phyloP scores from a whole-genome alignment of 2,797 vertebrate genomes.

The Anisognathus igniventris region DNA sequence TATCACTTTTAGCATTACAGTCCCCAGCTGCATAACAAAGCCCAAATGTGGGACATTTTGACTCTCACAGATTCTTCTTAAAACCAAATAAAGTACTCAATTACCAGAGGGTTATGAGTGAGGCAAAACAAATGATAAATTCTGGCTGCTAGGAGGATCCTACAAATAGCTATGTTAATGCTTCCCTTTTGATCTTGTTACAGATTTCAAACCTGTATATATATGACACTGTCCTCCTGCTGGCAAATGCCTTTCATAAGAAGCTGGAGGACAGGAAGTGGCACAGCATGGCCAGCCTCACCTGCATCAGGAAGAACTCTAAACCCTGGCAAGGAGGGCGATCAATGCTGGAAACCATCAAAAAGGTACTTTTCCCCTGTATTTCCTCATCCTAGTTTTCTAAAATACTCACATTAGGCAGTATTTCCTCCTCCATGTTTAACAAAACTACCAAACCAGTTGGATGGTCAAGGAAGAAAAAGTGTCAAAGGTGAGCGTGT shows the following conservation, averaged over 20 bases:
- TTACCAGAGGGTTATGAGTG: background rate
- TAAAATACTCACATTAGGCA: background rate
- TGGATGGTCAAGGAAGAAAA: background rate
- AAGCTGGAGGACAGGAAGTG: constrained; percentile 98
- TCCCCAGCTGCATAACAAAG: background rate
- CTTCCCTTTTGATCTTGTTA: constrained; percentile 38
- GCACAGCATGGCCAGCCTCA: constrained; percentile 99
- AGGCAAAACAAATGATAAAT: background rate
- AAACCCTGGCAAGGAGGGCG: constrained; percentile 99
- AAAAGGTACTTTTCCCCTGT: constrained; percentile 82
- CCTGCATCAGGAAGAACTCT: constrained; percentile 95
- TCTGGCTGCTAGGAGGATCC: background rate
- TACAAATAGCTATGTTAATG: background rate
- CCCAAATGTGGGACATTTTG: background rate
- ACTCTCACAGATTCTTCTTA: background rate
- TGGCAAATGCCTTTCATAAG: constrained; percentile 96
- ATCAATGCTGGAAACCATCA: constrained; percentile 96
- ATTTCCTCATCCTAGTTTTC: background rate
- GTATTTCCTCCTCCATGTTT: too few species aligned
- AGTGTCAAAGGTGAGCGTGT: background rate
- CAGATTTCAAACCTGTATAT: constrained; percentile 98
- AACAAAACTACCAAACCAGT: background rate
- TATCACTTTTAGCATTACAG: background rate
- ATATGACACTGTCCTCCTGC: constrained; percentile 90
- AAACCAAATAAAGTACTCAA: background rate